Base-by-base conservation (phyloP, 37 sponge, comb jelly and placozoan species). In the Tethya wilhelma region DNA sequence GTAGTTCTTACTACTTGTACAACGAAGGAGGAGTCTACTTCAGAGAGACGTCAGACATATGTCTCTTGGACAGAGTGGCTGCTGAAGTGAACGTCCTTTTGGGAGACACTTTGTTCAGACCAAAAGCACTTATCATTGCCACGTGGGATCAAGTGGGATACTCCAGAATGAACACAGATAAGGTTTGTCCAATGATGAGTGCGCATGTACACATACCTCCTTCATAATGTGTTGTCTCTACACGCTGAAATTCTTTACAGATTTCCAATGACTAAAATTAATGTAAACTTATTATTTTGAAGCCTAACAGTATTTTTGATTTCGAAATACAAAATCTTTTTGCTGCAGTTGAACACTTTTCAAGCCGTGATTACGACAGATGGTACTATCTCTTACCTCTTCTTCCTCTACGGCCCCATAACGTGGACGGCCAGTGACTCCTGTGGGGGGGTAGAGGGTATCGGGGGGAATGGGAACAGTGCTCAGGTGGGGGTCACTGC, bases 401-500 rank as follows among this genome's bases (percentile, higher is more conserved):
- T 64, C 31, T 64, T 64, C 34, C 26, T 64, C 66, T 64, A 64
- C 66, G 1, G 32, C 19, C 34, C 26, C 66, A 28, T 64, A n/a
- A 31, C 19, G 31, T 64, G 66, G 66, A 64, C 66, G 17, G 32
- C 66, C 31, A 29, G 66, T 64, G 66, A 64, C 32, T 31, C 66
- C 34, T 64, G 26, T 32, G 66, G 66, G 26, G n/a, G n/a, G n/a
- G n/a, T n/a, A n/a, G n/a, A n/a, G n/a, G n/a, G n/a, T n/a, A n/a
- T n/a, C n/a, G n/a, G n/a, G n/a, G n/a, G n/a, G n/a, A n/a, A n/a
- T n/a, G 36, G 66, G 19, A 19, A 64, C 31, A 19, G 26, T 33
- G 34, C 66, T 2, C 66, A 29, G 66, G 66, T 34, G 17, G 66
- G 66, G 26, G 32, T 64, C 66, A 64, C 17, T 34, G 26, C 66